Evolutionary conservation across 2,888 invertebrate species (phyloP).

Genomic region (Gibbula magus): DNA sequence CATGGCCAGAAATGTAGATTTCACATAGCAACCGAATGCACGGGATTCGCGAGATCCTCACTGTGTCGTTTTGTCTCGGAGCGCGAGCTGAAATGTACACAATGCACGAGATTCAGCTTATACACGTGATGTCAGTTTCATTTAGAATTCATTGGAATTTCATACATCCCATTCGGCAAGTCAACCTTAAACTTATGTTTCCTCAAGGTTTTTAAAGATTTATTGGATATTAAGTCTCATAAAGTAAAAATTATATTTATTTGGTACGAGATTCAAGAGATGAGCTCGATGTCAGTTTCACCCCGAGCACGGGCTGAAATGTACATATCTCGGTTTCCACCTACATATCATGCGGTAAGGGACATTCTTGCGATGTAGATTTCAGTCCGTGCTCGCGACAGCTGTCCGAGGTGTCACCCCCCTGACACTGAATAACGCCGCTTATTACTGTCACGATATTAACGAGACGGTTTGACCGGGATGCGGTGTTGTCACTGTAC

Average conservation of each 20-base stretch:
- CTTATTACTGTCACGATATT: neutral
- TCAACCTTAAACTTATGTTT: no score
- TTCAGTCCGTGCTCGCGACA: neutral
- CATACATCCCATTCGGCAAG: no score
- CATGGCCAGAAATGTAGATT: neutral
- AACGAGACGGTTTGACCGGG: neutral
- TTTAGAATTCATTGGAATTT: no score
- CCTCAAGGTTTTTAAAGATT: no score
- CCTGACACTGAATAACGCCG: neutral
- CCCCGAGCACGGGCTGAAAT: neutral
- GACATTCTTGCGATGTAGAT: slow-evolving; percentile 3
- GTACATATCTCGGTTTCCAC: neutral
- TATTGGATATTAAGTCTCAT: no score
- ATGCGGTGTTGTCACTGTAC: no score
- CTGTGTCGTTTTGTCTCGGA: no score
- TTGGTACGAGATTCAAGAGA: no score
- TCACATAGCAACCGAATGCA: neutral
- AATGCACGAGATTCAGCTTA: no score
- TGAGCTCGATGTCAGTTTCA: neutral
- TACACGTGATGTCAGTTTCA: neutral
- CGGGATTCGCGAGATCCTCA: no score
- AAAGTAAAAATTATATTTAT: no score
- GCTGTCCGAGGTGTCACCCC: neutral
- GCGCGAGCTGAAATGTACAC: no score
- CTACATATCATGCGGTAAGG: neutral